These are phyloP conservation scores for Melospiza georgiana DNA, from an alignment of 2,113 vertebrate genomes.

Conservation along the genomic window DNA sequence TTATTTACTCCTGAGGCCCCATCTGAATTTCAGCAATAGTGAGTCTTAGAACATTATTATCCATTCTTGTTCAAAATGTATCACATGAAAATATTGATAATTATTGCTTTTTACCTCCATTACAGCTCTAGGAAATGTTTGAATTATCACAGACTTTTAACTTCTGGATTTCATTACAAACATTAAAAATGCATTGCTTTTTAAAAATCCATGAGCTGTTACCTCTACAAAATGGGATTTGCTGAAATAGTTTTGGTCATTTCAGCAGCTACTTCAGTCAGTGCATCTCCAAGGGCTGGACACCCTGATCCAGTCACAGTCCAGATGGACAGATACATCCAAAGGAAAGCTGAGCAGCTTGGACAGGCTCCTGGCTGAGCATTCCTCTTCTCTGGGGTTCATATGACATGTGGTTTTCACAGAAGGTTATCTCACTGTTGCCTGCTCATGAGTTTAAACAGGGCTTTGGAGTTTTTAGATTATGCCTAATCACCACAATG, in stretches of 20 bases:
- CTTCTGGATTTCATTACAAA: background rate
- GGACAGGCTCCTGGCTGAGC: background rate
- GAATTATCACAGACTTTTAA: background rate
- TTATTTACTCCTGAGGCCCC: background rate
- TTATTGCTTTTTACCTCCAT: background rate
- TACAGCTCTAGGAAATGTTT: background rate
- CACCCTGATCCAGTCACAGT: accelerated
- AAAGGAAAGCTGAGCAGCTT: background rate
- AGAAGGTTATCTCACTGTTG: background rate
- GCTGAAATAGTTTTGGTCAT: background rate
- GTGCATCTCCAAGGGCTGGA: background rate
- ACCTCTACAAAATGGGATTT: background rate
- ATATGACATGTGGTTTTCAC: accelerated
- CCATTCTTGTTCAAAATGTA: background rate
- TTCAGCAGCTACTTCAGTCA: background rate
- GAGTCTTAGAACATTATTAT: background rate
- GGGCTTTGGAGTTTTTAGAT: background rate
- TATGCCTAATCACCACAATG: background rate
- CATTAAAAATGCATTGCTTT: background rate
- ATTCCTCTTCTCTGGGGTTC: background rate
- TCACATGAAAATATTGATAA: background rate
- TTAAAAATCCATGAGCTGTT: background rate
- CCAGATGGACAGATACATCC: background rate
- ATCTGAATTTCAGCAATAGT: background rate
- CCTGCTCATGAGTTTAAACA: background rate